Evolutionary conservation across 2,797 vertebrate genomes (phyloP), one percentile per base, ranked within the genome.

Genomic region (Smutsia gigantea): DNA sequence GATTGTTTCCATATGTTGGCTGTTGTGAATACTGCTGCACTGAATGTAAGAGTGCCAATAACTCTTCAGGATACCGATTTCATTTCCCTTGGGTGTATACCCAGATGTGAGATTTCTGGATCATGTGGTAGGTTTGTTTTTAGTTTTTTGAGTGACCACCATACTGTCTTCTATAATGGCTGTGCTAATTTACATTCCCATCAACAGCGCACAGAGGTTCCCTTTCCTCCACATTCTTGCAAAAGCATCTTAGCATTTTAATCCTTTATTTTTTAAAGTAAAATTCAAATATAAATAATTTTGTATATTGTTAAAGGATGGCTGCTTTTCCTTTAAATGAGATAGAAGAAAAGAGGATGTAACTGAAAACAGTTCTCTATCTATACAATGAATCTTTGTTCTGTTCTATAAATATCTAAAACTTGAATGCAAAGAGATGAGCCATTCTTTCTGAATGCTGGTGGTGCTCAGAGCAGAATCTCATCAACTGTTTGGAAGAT

Each of bases 381-480:
- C 68, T 89, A 84, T 93, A 82, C 49, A 88, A 49, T 25, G 59
- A 84, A 69, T 74, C 66, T 78, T 95, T 69, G 31, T 84, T 85
- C 95, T 93, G 42, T 23, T 94, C 88, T 96, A 69, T 94, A 93
- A 96, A 95, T 96, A 96, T 49, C 83, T 79, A 53, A 42, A 72
- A 93, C 90, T 68, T 94, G 90, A 96, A 77, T 93, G 46, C 39
- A 81, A 89, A 90, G 37, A 27, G 27, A 7, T 46, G 51, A 97
- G 31, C 17, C 87, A 19, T 78, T 84, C 23, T 87, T 95, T 81
- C 63, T 92, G 66, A 86, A 87, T 59, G 51, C 37, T 94, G 51
- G 84, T 87, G 78, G 34, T 63, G 77, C 84, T 96, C 31, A 82
- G 59, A 95, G 75, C 7, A 15, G 78, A 95, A 97, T 63, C 53